Evolutionary conservation across 2,888 invertebrate species (phyloP).

Genomic region (Spialia ferax): DNA sequence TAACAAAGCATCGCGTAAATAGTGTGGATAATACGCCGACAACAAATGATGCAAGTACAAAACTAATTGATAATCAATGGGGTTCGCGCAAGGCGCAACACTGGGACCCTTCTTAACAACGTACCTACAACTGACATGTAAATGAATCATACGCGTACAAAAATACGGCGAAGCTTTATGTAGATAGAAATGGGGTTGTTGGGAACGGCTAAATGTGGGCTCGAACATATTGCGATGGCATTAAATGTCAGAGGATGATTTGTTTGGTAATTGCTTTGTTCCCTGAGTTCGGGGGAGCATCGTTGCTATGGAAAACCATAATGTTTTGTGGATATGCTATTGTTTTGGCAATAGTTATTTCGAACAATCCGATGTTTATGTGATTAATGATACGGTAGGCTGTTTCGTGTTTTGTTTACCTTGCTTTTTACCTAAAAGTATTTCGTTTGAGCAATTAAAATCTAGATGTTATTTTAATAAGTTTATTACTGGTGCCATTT

Average conservation of each 20-base stretch:
- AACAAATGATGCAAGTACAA: conserved; percentile 79
- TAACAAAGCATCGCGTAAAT: conserved; percentile 79
- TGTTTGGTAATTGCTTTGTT: conserved; percentile 84
- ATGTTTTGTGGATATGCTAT: conserved; percentile 77
- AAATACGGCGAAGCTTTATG: conserved; percentile 64
- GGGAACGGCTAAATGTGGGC: conserved; percentile 68
- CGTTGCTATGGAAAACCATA: conserved; percentile 67
- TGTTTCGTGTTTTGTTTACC: conserved; percentile 1
- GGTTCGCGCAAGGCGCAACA: conserved; percentile 61
- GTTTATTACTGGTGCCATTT: not conserved
- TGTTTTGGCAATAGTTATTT: conserved; percentile 68
- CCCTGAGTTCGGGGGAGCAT: conserved; percentile 62
- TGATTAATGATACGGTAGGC: conserved; percentile 51
- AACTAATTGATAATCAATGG: conserved; percentile 86
- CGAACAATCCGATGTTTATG: conserved; percentile 51
- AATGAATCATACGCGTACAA: conserved; percentile 75
- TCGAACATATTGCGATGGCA: conserved; percentile 83
- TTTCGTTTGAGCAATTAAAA: not conserved
- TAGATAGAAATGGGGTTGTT: conserved; percentile 59
- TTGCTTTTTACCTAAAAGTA: too few species aligned
- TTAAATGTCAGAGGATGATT: conserved; percentile 85
- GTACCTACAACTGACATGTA: conserved; percentile 63
- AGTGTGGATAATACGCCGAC: conserved; percentile 81
- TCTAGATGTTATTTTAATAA: not conserved
- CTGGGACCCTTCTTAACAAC: conserved; percentile 62